Conservation (phyloP, 2,888 invertebrate species). For the Agrotis clavis region DNA sequence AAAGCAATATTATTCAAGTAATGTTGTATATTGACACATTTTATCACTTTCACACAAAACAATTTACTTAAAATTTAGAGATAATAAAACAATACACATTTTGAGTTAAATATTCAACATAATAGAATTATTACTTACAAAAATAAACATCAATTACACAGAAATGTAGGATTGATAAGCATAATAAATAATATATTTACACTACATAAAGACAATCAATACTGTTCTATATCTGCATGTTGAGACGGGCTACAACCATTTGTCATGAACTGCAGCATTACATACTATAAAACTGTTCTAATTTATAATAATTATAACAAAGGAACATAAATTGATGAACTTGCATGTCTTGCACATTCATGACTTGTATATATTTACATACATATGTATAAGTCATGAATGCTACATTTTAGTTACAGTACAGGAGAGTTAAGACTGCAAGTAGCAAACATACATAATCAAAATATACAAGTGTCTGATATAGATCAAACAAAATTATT, state of each 20-base stretch:
- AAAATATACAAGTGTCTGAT: constrained; percentile 54
- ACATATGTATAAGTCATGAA: background rate
- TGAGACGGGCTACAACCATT: constrained; percentile 25
- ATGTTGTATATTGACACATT: constrained; percentile 90
- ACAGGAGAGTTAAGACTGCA: constrained; percentile 17
- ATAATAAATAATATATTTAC: constrained; percentile 67
- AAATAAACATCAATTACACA: constrained; percentile 82
- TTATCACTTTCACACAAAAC: constrained; percentile 90
- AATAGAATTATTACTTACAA: constrained; percentile 86
- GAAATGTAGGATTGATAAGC: constrained; percentile 61
- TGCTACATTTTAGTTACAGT: constrained; percentile 21
- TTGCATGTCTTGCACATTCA: constrained; percentile 47
- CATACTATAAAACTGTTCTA: constrained; percentile 29
- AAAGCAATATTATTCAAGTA: constrained; percentile 83
- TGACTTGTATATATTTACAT: constrained; percentile 46
- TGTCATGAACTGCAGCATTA: constrained; percentile 41
- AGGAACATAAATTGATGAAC: constrained; percentile 58
- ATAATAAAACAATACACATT: constrained; percentile 83
- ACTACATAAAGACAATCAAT: constrained; percentile 41
- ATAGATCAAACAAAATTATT: constrained; percentile 51
- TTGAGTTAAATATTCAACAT: constrained; percentile 86
- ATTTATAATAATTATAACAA: constrained; percentile 47
- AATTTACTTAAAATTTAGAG: constrained; percentile 88
- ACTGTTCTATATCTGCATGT: constrained; percentile 45
- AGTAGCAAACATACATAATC: constrained; percentile 18